phyloP scores from a whole-genome alignment of 23 tunicate species.

The Trididemnum clinides region DNA sequence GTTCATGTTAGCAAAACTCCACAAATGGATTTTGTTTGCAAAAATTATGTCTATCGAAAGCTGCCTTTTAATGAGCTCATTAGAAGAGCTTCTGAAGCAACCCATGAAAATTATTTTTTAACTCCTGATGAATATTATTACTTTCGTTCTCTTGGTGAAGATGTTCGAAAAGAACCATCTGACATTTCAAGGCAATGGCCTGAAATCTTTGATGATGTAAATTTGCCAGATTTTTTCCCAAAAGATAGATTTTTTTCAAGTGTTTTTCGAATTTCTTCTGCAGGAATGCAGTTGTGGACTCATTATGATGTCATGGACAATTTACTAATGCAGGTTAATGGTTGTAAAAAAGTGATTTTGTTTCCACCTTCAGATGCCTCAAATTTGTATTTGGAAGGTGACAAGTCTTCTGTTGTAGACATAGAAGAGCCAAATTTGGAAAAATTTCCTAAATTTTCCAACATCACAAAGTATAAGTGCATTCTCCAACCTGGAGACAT shows the following conservation, averaged over 20 bases:
- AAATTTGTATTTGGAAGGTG: constrained; percentile 79
- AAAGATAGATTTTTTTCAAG: constrained; percentile 78
- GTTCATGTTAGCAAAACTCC: constrained; percentile 75
- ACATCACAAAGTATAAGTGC: constrained; percentile 53
- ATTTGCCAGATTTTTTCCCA: constrained; percentile 62
- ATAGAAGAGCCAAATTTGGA: constrained; percentile 64
- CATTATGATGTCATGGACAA: constrained; percentile 99
- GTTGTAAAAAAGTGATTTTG: constrained; percentile 73
- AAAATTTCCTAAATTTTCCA: constrained; percentile 67
- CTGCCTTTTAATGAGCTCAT: constrained; percentile 68
- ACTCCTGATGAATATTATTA: constrained; percentile 78
- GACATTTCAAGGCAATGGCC: constrained; percentile 78
- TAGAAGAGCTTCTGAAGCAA: constrained; percentile 56
- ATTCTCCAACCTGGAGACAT: constrained; percentile 78
- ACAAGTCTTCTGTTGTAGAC: constrained; percentile 71
- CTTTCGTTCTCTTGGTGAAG: constrained; percentile 84
- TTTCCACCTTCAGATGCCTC: constrained; percentile 88
- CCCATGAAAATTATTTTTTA: constrained; percentile 56
- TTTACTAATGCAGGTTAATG: constrained; percentile 80
- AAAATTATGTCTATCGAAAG: constrained; percentile 70
- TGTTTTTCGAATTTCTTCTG: constrained; percentile 86
- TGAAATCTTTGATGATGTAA: constrained; percentile 60
- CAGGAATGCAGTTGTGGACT: constrained; percentile 92
- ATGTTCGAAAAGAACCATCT: constrained; percentile 73
- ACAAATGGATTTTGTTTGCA: constrained; percentile 74